A percentile compares a stretch with the other conserved stretches of the same genome.
Evolutionary conservation across 2,888 invertebrate genomes (phyloP).

Genomic region (Imbricaverruca yamaguchii): DNA sequence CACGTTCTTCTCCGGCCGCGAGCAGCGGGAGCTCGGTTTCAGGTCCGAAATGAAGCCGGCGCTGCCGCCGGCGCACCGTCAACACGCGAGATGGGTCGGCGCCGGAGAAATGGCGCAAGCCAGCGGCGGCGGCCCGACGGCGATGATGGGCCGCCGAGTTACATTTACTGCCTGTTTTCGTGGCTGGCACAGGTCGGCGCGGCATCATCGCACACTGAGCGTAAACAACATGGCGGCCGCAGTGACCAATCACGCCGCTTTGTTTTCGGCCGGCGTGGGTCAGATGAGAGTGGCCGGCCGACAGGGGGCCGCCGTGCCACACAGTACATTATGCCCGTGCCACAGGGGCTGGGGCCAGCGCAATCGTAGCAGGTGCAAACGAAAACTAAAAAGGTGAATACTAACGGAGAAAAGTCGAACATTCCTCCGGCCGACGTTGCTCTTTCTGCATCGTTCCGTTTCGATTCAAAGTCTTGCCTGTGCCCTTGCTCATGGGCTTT

Average conservation of each 20-base stretch:
- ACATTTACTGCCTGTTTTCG: not conserved
- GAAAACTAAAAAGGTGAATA: not conserved
- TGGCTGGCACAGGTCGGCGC: not conserved
- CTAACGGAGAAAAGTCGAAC: no score
- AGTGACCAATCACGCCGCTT: not conserved
- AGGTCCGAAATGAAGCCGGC: no score
- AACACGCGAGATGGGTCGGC: not conserved
- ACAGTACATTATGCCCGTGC: not conserved
- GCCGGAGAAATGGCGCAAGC: not conserved
- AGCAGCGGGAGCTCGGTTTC: not conserved
- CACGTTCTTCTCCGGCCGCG: not conserved
- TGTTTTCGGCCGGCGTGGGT: not conserved
- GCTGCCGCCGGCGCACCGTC: not conserved
- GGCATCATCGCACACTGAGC: no score
- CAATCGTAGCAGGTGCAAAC: not conserved
- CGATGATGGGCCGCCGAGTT: not conserved
- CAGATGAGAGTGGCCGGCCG: not conserved
- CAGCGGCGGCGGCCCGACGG: not conserved
- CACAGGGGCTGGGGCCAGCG: not conserved
- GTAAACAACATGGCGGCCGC: constrained; percentile 18
- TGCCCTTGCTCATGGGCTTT: no score
- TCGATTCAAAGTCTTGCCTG: no score
- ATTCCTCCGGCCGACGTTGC: no score
- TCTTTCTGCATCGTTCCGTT: not conserved
- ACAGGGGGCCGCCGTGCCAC: not conserved